Evolutionary conservation across 2,113 vertebrate species (phyloP), one percentile per base, ranked within the genome.

Genomic region (Tupaia tana): DNA sequence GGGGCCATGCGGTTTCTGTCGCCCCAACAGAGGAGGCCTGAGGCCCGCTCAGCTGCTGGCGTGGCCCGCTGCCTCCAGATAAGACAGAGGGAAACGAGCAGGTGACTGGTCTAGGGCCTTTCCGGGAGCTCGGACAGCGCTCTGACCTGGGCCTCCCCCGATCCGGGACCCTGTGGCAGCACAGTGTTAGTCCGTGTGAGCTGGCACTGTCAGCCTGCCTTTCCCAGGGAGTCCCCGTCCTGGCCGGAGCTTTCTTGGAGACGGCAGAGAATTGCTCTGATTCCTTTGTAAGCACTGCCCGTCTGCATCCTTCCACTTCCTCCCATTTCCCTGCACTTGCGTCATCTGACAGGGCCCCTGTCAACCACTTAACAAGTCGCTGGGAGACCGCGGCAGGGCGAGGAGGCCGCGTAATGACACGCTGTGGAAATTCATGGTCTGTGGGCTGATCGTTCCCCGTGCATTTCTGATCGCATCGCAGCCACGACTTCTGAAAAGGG

Each of bases 171-270:
- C 10, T 1, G 0, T 69, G 7, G 27, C 6, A 75, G 8, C 13
- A n/a, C 13, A n/a, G 6, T 6, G 15, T 3, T 2, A n/a, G 16
- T 11, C 10, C 0, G 0, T 11, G 4, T 29, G 29, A 27, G 54
- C 0, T 5, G 59, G 34, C 54, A 13, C 29, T 56, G 58, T 79
- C 77, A n/a, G 54, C 0, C 2, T 29, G 54, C 27, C 14, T 15
- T 15, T 56, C 12, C 22, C 29, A 56, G 7, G 29, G 59, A 9
- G 27, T 10, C 14, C 14, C 12, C 3, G 64, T 22, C 59, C 20
- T 31, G 13, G 27, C 86, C 52, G 56, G 56, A 58, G 18, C n/a
- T 73, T 61, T 70, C 66, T 25, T 74, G 67, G 70, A 18, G 75
- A n/a, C 89, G 78, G 20, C 25, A 18, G 54, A 86, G 64, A 22